Percentiles rank a stretch among this genome's conserved stretches.
These are phyloP conservation scores for Aix galericulata DNA, from an alignment of 2,113 vertebrate genomes.

Conservation along the genomic window DNA sequence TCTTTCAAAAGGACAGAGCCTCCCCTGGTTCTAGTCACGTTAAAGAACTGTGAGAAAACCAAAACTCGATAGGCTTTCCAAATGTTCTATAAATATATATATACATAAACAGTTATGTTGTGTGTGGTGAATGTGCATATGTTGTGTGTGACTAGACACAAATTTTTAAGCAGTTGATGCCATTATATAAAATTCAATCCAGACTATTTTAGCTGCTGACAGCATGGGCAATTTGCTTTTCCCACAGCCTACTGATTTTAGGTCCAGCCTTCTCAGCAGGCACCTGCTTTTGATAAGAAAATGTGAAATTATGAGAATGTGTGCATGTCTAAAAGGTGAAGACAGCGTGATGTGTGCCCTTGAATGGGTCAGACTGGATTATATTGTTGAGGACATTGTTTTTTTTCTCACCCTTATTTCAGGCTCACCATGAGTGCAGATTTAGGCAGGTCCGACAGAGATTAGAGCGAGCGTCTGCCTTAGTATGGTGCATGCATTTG, in stretches of 20 bases:
- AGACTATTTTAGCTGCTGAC: neutral
- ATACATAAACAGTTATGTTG: neutral
- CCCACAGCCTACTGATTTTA: neutral
- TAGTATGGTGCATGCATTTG: neutral
- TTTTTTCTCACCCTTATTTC: neutral
- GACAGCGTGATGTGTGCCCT: neutral
- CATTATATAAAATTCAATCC: neutral
- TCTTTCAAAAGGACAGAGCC: neutral
- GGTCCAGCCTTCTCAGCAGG: neutral
- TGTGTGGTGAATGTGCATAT: neutral
- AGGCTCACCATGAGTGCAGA: neutral
- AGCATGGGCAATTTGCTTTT: neutral
- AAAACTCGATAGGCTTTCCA: neutral
- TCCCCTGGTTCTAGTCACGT: rapidly evolving
- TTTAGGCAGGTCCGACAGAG: neutral
- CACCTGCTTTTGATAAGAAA: neutral
- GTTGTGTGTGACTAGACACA: neutral
- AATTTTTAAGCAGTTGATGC: neutral
- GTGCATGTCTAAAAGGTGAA: neutral
- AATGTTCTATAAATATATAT: neutral
- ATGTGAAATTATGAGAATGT: neutral
- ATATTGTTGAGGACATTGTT: neutral
- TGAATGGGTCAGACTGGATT: neutral
- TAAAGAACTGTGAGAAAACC: neutral
- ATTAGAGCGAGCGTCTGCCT: neutral